A percentile compares a stretch with the other conserved stretches of the same genome.
Evolutionary conservation across 2,888 invertebrate genomes (phyloP).

Genomic region (Thereva nobilitata): DNA sequence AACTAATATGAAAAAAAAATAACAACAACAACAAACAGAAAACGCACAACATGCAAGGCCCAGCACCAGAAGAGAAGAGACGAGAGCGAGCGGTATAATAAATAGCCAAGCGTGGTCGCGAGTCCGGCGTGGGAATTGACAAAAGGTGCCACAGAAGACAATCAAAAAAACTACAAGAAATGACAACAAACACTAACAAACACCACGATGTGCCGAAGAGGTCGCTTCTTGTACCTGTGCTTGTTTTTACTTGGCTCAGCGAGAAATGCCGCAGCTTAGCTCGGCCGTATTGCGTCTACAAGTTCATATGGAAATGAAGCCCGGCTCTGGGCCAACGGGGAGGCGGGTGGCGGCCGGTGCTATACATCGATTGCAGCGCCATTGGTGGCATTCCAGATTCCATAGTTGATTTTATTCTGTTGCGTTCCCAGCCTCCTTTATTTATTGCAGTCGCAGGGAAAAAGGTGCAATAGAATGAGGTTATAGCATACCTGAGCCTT

Average conservation of each 20-base stretch:
- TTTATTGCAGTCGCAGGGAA: conserved; percentile 1
- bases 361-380: conserved; percentile 30
- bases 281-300: conserved; percentile 1
- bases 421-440: conserved; percentile 1
- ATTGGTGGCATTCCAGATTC: conserved; percentile 36
- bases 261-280: conserved; percentile 1
- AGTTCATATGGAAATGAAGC: conserved; percentile 25
- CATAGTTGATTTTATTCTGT: conserved; percentile 27
- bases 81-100: conserved; percentile 12
- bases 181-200: conserved; percentile 23
- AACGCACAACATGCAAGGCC: conserved; percentile 3
- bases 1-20: background rate
- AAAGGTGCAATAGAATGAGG: conserved; percentile 9
- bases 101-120: conserved; percentile 38
- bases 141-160: conserved; percentile 37
- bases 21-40: conserved; percentile 3
- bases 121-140: conserved; percentile 38
- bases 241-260: conserved; percentile 10
- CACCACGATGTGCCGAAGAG: background rate
- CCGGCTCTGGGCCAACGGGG: background rate
- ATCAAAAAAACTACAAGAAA: conserved; percentile 14
- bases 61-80: conserved; percentile 10
- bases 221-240: conserved; percentile 7
- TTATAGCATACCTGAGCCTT: background rate
- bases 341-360: background rate